Base-by-base conservation (phyloP, 2,888 invertebrate species). In the Drosophila monieri region DNA sequence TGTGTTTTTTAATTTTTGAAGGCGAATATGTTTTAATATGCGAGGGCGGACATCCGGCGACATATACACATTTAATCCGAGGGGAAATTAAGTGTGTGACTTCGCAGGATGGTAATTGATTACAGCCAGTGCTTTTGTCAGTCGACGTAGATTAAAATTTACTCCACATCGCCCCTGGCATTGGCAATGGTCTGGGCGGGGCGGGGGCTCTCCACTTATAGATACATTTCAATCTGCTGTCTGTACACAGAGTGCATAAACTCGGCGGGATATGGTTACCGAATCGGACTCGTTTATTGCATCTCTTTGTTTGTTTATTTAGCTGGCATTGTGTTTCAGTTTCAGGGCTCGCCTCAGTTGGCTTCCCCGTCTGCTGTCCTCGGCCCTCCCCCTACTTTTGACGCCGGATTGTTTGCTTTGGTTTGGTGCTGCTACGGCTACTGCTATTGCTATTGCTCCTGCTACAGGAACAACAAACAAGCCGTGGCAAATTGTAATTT, bases 401-500 rank as follows among this genome's bases (percentile, higher is more conserved):
- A 30, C 60, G 61, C 54, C 58, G 61, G 71, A 74, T 71, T 80
- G 77, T 80, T 80, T 80, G 74, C 64, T 64, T 77, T 46, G 30
- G 60, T 73, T 77, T 51, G 66, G 37, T 53, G 61, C 58, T 61
- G 69, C 75, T 65, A 23, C 21, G 21, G 67, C 57, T 55, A 41
- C 74, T 56, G 41, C 46, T 46, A 18, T 56, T 60, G 44, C 43
- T 32, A 39, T 52, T 49, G 30, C 62, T 49, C 44, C 56, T 48
- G 25, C 35, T 18, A 21, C 32, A 55, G 43, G 47, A 54, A 52
- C 59, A 67, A 57, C 61, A 58, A 74, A 53, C 77, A 78, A 77
- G 76, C 73, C 71, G 74, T 79, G 74, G 77, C 79, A 79, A 80
- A 84, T 80, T 77, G 81, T 81, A 84, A 81, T 79, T 79, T 84